Base-by-base conservation (phyloP, 2,888 invertebrate species). In the Phalangium opilio region DNA sequence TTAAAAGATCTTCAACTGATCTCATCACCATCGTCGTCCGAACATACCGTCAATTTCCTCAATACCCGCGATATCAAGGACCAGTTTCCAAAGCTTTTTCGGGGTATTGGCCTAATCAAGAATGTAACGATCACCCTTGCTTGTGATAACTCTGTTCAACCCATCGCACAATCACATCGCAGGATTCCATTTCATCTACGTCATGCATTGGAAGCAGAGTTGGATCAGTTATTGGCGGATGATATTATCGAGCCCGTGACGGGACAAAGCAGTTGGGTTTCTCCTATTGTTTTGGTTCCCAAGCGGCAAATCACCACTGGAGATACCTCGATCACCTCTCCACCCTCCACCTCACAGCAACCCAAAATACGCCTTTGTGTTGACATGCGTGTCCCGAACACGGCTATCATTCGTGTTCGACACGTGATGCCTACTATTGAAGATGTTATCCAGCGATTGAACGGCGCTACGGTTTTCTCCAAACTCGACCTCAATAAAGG, bases 101-200 rank as follows among this genome's bases (percentile, higher is more conserved):
- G 35, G 12, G 35, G 14, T 14, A 34, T 2, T 27, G 3, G 19
- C 42, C 33, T 21, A 36, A 14, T 19, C n/a, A 15, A 27, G 44
- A 17, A 50, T 47, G 20, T 52, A 44, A 36, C 45, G 17, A 45
- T 21, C 44, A 36, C 33, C 32, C 42, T 27, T 39, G 21, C 12
- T 27, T 40, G 52, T 8, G 50, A 57, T 34, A 39, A 49, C 32
- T 35, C 3, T 18, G 47, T 52, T 1, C 27, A 10, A 15, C 48
- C 56, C 2, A 40, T 51, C 15, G 42, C 49, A 8, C 53, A 58
- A 35, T 42, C 20, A 18, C 51, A 51, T 17, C 32, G 54, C 17
- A 34, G 57, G 2, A 53, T 54, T 21, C 56, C 57, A 2, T 58
- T 58, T 44, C 53, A 52, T 35, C 12, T 57, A 7, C 17, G 54